These are phyloP conservation scores for Numenius arquata DNA, from an alignment of 2,113 vertebrate genomes.

Conservation along the genomic window DNA sequence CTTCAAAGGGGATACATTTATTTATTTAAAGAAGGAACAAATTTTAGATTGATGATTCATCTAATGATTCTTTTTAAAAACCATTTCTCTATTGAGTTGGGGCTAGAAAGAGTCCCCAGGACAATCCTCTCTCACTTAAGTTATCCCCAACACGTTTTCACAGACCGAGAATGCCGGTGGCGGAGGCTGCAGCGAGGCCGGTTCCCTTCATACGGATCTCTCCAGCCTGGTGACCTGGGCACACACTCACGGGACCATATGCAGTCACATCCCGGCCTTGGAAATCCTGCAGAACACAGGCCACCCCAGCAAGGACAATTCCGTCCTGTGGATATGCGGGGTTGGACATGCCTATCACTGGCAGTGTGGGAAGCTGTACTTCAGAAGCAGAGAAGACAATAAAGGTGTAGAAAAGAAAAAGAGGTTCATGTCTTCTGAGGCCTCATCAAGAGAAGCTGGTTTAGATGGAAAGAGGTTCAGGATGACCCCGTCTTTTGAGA, in stretches of 20 bases:
- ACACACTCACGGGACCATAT: constrained; percentile 48
- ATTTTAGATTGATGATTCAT: not conserved
- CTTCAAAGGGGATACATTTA: not conserved
- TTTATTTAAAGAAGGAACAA: not conserved
- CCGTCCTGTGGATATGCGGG: constrained; percentile 32
- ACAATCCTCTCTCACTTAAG: not conserved
- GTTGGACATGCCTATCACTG: constrained; percentile 37
- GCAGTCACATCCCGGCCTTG: constrained; percentile 8
- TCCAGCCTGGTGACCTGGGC: constrained; percentile 53
- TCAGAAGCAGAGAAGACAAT: not conserved
- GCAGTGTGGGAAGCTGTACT: not conserved
- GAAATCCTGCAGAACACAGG: not conserved
- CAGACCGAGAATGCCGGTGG: not conserved
- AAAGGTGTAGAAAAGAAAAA: not conserved
- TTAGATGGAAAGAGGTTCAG: not conserved
- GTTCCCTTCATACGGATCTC: not conserved
- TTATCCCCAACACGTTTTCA: not conserved
- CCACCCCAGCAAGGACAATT: not conserved
- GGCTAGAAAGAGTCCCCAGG: not conserved
- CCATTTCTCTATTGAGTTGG: not conserved
- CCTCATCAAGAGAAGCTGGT: not conserved
- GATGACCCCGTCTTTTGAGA: not conserved
- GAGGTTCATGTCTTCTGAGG: not conserved
- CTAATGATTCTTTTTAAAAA: not conserved
- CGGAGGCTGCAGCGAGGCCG: rapidly evolving